Conservation (phyloP, 2,797 vertebrate species). For the Mus caroli region DNA sequence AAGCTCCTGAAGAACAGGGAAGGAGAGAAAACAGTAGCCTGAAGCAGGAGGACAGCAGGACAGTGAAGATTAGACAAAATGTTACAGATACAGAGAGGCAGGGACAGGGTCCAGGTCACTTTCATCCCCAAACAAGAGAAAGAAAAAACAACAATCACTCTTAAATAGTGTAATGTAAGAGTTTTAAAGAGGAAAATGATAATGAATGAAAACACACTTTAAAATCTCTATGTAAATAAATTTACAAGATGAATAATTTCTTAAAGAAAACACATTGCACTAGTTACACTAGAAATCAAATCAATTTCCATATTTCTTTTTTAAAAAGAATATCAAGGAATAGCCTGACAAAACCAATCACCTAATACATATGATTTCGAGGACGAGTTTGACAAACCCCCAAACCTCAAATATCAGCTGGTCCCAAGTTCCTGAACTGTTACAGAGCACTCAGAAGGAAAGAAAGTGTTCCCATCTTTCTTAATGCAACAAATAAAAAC, state of each 20-base stretch:
- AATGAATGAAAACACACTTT: background rate
- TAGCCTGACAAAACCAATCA: background rate
- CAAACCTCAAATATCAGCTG: background rate
- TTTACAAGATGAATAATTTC: background rate
- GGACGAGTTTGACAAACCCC: background rate
- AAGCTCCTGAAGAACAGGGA: background rate
- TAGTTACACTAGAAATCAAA: slow-evolving; percentile 16
- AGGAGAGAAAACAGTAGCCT: background rate
- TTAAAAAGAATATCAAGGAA: background rate
- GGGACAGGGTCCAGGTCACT: background rate
- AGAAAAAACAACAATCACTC: background rate
- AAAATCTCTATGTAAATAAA: slow-evolving; percentile 35
- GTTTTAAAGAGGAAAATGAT: background rate
- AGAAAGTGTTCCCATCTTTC: background rate
- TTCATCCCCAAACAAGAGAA: slow-evolving; percentile 7
- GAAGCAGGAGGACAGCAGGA: slow-evolving; percentile 13
- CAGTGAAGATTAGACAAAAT: background rate
- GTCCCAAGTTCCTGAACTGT: background rate
- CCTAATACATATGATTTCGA: background rate
- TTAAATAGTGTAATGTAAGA: slow-evolving; percentile 26
- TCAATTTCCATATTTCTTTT: background rate
- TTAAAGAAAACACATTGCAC: background rate
- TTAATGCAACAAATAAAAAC: slow-evolving; percentile 22
- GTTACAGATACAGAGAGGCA: background rate
- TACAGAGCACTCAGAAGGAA: slow-evolving; percentile 15